Evolutionary conservation across 2,888 invertebrate genomes (phyloP).

Genomic region (Acleris emargana): DNA sequence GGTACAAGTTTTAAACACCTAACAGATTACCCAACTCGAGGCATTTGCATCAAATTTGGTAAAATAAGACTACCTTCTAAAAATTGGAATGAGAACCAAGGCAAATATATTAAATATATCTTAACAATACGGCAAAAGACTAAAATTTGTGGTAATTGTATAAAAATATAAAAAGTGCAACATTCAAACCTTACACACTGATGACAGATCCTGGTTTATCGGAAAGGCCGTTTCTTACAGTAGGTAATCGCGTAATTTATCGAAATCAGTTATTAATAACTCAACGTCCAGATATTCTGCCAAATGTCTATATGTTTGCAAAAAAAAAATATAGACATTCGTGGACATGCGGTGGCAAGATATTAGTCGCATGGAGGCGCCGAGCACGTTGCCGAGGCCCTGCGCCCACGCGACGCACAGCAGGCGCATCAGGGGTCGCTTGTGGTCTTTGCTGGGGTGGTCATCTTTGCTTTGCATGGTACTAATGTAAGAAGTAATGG

Average conservation of each 20-base stretch:
- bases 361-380: constrained; percentile 53
- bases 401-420: constrained; percentile 57
- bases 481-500: neutral
- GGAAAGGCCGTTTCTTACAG: constrained; percentile 1
- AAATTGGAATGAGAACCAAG: too few relatives aligned
- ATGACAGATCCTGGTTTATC: neutral
- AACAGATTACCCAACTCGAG: too few relatives aligned
- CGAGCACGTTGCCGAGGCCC: constrained; percentile 54
- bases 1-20: too few relatives aligned
- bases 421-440: constrained; percentile 51
- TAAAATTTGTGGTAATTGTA: too few relatives aligned
- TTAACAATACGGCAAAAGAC: too few relatives aligned
- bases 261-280: constrained; percentile 37
- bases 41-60: too few relatives aligned
- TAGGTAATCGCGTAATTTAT: constrained; percentile 15
- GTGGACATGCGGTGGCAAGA: constrained; percentile 59
- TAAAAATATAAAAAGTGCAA: too few relatives aligned
- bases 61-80: too few relatives aligned
- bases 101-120: too few relatives aligned
- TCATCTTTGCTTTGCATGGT: constrained; percentile 46
- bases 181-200: neutral
- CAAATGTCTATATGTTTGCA: constrained; percentile 56
- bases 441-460: constrained; percentile 42
- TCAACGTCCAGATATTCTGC: constrained; percentile 53
- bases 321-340: constrained; percentile 61